Conservation (phyloP, 2,113 vertebrate species). For the Chaetura pelagica region DNA sequence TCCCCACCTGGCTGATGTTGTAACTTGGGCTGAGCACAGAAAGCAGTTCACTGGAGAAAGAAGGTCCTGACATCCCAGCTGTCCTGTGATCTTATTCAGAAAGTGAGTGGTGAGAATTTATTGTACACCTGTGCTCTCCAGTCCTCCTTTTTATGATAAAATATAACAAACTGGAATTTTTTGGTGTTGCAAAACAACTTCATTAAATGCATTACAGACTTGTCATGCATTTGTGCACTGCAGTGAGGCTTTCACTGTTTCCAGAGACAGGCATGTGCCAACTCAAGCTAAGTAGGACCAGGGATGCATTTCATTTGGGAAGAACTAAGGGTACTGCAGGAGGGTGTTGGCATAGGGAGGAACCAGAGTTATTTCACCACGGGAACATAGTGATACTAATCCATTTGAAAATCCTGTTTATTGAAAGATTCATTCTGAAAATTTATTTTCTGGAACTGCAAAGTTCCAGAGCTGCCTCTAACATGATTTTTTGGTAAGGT, state of each 20-base stretch:
- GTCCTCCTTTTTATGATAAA: background rate
- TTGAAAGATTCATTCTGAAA: background rate
- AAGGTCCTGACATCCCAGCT: background rate
- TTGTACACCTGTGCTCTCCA: background rate
- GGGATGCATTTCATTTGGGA: background rate
- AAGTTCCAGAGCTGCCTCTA: background rate
- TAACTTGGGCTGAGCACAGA: background rate
- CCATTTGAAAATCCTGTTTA: background rate
- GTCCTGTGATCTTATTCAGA: background rate
- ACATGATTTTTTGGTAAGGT: fast-evolving
- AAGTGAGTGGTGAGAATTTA: background rate
- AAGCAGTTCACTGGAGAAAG: background rate
- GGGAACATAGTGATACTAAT: background rate
- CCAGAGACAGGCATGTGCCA: background rate
- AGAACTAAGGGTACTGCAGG: background rate
- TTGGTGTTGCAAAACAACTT: background rate
- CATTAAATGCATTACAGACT: background rate
- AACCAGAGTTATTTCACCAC: background rate
- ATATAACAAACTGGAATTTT: background rate
- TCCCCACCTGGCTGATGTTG: background rate
- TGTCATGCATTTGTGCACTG: background rate
- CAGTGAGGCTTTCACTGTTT: background rate
- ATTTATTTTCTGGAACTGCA: background rate
- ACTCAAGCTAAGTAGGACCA: background rate
- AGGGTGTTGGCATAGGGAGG: background rate